Evolutionary conservation across 2,113 vertebrate genomes (phyloP).

Genomic region (Calypte anna): DNA sequence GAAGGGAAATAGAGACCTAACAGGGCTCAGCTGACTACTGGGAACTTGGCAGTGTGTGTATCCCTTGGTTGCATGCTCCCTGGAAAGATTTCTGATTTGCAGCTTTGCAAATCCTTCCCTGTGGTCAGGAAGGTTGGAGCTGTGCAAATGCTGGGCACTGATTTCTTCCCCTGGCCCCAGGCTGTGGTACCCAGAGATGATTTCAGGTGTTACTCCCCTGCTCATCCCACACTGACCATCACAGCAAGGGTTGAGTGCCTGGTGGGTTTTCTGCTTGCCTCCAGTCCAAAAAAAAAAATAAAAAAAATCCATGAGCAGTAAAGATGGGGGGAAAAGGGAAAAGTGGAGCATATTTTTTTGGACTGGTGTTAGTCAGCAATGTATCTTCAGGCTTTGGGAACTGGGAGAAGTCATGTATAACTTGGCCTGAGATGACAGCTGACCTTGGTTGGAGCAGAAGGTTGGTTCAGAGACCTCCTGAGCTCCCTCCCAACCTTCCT

Average conservation of each 20-base stretch:
- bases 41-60: background rate
- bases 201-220: background rate
- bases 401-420: background rate
- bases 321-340: background rate
- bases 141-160: background rate
- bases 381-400: background rate
- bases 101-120: background rate
- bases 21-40: background rate
- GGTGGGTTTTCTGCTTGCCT: background rate
- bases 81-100: background rate
- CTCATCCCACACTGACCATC: background rate
- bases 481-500: background rate
- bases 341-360: background rate
- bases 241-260: background rate
- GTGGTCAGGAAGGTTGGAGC: background rate
- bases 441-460: background rate
- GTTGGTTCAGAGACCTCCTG: background rate
- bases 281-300: background rate
- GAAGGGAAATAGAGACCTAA: background rate
- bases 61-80: background rate
- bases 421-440: background rate
- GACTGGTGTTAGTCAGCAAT: background rate
- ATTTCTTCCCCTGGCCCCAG: background rate
- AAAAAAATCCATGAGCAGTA: background rate
- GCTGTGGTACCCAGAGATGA: fast-evolving